phyloP scores from a whole-genome alignment of 1,140 invertebrate species.

The Oreohelix idahoensis region DNA sequence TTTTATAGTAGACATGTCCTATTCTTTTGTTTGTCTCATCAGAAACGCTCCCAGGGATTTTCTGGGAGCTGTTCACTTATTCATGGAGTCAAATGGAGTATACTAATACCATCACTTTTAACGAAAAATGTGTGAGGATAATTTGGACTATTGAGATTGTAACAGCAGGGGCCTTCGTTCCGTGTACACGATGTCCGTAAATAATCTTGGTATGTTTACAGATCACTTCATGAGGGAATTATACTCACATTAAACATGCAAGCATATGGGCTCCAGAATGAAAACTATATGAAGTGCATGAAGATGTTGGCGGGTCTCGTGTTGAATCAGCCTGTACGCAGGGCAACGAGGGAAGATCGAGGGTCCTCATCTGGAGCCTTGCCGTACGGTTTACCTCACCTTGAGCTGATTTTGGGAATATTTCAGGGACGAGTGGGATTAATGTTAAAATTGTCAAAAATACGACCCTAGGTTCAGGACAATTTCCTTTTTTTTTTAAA shows the following conservation, averaged over 20 bases:
- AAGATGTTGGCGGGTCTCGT: not conserved
- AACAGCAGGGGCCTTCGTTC: too few relatives aligned
- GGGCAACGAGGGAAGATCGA: not conserved
- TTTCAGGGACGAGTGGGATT: not conserved
- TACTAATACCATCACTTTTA: too few relatives aligned
- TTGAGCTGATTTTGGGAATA: not conserved
- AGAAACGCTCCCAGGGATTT: too few relatives aligned
- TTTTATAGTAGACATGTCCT: too few relatives aligned
- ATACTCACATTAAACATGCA: not conserved
- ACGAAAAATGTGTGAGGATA: too few relatives aligned
- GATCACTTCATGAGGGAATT: not conserved
- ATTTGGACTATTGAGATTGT: too few relatives aligned
- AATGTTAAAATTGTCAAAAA: constrained; percentile 1
- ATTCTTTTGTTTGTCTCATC: too few relatives aligned
- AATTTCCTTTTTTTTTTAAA: too few relatives aligned
- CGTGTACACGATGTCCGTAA: too few relatives aligned
- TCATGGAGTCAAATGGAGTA: too few relatives aligned
- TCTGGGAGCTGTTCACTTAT: too few relatives aligned
- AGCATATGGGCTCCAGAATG: not conserved
- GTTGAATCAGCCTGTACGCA: not conserved
- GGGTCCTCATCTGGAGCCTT: not conserved
- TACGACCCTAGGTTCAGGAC: not conserved
- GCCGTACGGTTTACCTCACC: not conserved
- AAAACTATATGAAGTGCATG: not conserved
- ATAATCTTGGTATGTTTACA: too few relatives aligned